Evolutionary conservation across 2,113 vertebrate genomes (phyloP).

Genomic region (Gopherus flavomarginatus): DNA sequence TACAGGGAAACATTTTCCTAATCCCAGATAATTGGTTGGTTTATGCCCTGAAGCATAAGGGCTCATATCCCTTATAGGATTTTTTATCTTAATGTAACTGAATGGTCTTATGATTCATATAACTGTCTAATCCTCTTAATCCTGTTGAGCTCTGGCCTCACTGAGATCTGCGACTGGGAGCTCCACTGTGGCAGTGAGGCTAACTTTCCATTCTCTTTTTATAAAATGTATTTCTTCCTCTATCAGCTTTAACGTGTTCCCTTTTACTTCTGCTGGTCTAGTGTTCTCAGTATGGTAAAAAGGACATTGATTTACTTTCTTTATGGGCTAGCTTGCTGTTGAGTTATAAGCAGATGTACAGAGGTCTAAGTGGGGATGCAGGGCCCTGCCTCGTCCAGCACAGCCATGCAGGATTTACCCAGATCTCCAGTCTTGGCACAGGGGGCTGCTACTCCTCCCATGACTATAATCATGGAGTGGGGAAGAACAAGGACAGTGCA

Average conservation of each 20-base stretch:
- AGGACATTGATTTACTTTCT: neutral
- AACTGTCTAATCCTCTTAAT: neutral
- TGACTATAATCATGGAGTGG: neutral
- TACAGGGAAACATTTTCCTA: neutral
- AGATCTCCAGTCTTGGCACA: neutral
- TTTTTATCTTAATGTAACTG: neutral
- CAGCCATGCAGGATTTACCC: neutral
- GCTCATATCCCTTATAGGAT: neutral
- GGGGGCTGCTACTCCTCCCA: neutral
- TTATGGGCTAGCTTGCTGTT: neutral
- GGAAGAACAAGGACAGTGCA: neutral
- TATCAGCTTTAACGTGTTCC: neutral
- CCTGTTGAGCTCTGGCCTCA: neutral
- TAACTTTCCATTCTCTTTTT: accelerated
- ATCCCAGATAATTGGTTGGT: neutral
- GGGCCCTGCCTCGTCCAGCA: neutral
- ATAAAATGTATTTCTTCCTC: neutral
- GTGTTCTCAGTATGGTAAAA: neutral
- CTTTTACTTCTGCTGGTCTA: neutral
- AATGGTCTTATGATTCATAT: neutral
- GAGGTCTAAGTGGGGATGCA: neutral
- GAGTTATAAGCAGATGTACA: neutral
- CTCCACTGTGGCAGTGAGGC: neutral
- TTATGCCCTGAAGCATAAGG: neutral
- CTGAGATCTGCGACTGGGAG: neutral